Base-by-base conservation (phyloP, 1,140 invertebrate species). In the Leptopilina boulardi region DNA sequence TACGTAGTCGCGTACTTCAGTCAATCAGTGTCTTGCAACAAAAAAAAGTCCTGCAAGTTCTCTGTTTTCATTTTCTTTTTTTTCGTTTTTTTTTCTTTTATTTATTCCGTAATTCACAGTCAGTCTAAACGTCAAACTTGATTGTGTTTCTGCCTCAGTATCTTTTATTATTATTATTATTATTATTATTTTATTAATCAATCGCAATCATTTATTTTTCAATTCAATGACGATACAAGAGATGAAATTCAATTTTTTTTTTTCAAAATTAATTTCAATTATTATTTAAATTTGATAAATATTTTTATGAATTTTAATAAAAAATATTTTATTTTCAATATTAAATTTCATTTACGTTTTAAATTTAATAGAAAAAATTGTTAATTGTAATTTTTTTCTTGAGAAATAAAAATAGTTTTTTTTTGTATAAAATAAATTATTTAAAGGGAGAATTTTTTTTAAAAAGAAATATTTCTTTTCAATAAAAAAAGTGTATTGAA, bases 1-100 rank as follows among this genome's bases (percentile, higher is more conserved):
- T 89, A 87, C 84, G 71, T 84, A 83, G 84, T 89, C 83, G 80
- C 83, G 85, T 88, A 87, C 85, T 88, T 88, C 84, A 88, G 86
- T 88, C 82, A 74, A 88, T 86, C 74, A 85, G 75, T 78, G 82
- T 88, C 85, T 87, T 86, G 85, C 87, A 78, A 86, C 87, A 78
- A 86, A 51, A 34, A 38, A 38, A 38, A 8, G 81, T 86, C 83
- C 74, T 77, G 79, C 87, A 85, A 86, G 83, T 85, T 84, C 34
- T 38, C 0, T 38, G 30, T 38, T 38, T 38, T 38, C 34, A 38
- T 38, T 38, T 38, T n/a, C n/a, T n/a, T n/a, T 6, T 38, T 38
- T 38, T 38, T 30, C 26, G 2, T 30, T 30, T 38, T 38, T 6
- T 38, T 38, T 38, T 8, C 9, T 38, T 6, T 38, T 38, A 38